Evolutionary conservation across 2,797 vertebrate genomes (phyloP).

Genomic region (Melanotaenia trifasciata): DNA sequence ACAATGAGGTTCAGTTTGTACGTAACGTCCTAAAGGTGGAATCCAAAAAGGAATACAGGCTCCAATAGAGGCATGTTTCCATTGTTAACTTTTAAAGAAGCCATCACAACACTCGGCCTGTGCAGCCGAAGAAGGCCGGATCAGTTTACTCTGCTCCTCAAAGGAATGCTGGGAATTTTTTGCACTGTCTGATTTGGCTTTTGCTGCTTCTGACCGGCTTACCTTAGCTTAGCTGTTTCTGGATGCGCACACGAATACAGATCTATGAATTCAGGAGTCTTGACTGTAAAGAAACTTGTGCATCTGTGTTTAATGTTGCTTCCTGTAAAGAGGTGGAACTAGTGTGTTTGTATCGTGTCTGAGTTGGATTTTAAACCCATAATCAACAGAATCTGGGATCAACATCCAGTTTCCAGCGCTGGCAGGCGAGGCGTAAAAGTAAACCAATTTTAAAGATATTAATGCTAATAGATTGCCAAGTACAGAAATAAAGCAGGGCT

Average conservation of each 20-base stretch:
- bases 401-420: slow-evolving; percentile 10
- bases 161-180: slow-evolving; percentile 77
- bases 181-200: slow-evolving; percentile 67
- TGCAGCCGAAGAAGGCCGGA: slow-evolving; percentile 44
- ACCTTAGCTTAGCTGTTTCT: slow-evolving; percentile 34
- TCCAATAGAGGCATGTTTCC: not conserved
- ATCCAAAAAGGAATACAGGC: not conserved
- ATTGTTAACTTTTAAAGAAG: not conserved
- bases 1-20: not conserved
- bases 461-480: slow-evolving; percentile 57
- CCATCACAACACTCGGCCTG: slow-evolving; percentile 12
- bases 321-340: not conserved
- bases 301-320: slow-evolving; percentile 37
- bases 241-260: slow-evolving; percentile 21
- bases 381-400: slow-evolving; percentile 61
- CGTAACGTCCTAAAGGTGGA: slow-evolving; percentile 2
- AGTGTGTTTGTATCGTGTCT: slow-evolving; percentile 6
- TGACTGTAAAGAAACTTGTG: slow-evolving; percentile 19
- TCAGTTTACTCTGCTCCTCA: slow-evolving; percentile 62
- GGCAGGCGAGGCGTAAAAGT: slow-evolving; percentile 24
- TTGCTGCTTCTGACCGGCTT: slow-evolving; percentile 36
- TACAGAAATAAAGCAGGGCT: slow-evolving; percentile 63
- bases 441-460: slow-evolving; percentile 50
- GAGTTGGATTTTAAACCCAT: slow-evolving; percentile 26
- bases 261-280: slow-evolving; percentile 8